Evolutionary conservation across 2,888 invertebrate genomes (phyloP).

Genomic region (Zaprionus bogoriensis): DNA sequence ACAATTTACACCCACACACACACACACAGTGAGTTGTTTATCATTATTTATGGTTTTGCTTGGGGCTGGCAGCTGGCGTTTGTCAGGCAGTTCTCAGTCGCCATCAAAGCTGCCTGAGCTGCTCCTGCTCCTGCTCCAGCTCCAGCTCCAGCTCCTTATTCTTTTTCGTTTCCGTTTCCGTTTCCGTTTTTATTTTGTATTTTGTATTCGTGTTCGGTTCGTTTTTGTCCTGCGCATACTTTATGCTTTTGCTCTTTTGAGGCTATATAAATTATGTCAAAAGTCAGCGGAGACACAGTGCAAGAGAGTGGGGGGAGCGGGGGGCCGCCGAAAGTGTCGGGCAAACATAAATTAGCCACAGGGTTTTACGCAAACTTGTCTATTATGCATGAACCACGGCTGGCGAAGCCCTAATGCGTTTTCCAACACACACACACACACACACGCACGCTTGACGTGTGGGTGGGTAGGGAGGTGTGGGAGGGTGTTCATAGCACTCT

Average conservation of each 20-base stretch:
- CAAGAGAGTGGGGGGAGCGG: background rate
- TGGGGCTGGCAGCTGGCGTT: slow-evolving; percentile 30
- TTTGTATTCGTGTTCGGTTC: slow-evolving; percentile 6
- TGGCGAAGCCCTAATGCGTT: slow-evolving; percentile 60
- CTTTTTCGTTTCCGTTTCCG: background rate
- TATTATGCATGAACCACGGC: slow-evolving; percentile 62
- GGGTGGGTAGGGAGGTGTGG: background rate
- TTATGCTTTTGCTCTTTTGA: slow-evolving; percentile 48
- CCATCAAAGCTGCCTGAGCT: slow-evolving; percentile 35
- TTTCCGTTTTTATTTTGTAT: slow-evolving; percentile 6
- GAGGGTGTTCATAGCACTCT: slow-evolving; percentile 5
- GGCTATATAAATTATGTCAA: slow-evolving; percentile 60
- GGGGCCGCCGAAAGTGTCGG: slow-evolving; percentile 51
- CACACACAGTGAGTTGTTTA: slow-evolving; percentile 13
- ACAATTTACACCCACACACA: slow-evolving; percentile 13
- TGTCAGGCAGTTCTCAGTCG: slow-evolving; percentile 44
- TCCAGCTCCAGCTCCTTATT: background rate
- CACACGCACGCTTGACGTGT: slow-evolving; percentile 6
- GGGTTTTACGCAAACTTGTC: slow-evolving; percentile 64
- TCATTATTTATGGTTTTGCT: slow-evolving; percentile 43
- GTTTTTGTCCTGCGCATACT: slow-evolving; percentile 47
- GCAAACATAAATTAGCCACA: slow-evolving; percentile 64
- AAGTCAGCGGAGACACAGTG: slow-evolving; percentile 29
- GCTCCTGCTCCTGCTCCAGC: background rate
- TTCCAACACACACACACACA: slow-evolving; percentile 28